A percentile compares a stretch with the other conserved stretches of the same genome.
Conservation (phyloP, 1,140 invertebrate species). For the Cepaea nemoralis region DNA sequence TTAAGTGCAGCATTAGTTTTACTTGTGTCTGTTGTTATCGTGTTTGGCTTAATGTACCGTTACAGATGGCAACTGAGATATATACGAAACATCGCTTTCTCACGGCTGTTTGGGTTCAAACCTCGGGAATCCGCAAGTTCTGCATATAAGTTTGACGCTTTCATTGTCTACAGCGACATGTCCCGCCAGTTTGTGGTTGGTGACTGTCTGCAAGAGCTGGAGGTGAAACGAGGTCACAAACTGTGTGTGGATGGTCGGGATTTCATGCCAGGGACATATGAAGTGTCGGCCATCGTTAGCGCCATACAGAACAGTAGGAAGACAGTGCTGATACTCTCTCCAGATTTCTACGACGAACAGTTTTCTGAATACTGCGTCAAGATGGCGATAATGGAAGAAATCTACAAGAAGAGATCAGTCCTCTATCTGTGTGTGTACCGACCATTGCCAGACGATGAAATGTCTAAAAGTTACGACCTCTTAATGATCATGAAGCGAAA, state of each 20-base stretch:
- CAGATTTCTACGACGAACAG: background rate
- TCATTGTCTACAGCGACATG: constrained; percentile 43
- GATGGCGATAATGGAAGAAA: constrained; percentile 20
- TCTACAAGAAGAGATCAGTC: background rate
- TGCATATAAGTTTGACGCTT: constrained; percentile 44
- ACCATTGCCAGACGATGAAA: background rate
- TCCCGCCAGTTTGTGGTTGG: constrained; percentile 41
- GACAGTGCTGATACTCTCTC: constrained; percentile 77
- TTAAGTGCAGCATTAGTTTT: background rate
- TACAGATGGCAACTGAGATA: constrained; percentile 3
- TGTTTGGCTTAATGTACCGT: background rate
- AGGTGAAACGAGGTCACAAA: constrained; percentile 32
- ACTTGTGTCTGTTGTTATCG: background rate
- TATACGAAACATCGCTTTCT: background rate
- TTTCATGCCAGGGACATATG: constrained; percentile 60
- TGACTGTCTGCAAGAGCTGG: constrained; percentile 41
- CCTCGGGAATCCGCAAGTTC: background rate
- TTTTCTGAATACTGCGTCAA: constrained; percentile 11
- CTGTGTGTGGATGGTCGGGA: constrained; percentile 54
- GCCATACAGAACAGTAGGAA: constrained; percentile 76
- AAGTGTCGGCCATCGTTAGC: constrained; percentile 76
- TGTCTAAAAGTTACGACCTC: background rate
- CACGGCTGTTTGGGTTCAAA: background rate
- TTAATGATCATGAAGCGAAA: constrained; percentile 2
- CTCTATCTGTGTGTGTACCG: background rate